Evolutionary conservation across 2,797 vertebrate species (phyloP), one percentile per base, ranked within the genome.

Genomic region (Falco rusticolus): DNA sequence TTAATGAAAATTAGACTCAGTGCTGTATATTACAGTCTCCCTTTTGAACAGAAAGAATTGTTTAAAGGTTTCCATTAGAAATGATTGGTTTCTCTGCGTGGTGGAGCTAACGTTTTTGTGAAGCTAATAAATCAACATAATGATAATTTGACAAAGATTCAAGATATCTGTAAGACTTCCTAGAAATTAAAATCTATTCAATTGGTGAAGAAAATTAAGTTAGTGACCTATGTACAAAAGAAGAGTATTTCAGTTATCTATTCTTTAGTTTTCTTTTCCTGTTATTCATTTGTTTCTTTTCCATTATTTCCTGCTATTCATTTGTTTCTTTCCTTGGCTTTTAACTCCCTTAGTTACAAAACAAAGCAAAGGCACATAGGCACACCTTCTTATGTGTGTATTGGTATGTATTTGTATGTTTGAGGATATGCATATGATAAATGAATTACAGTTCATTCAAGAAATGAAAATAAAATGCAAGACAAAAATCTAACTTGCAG

Each of bases 161-260:
- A 50, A 66, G 86, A 41, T 37, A 80, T 48, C 74, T 63, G 34
- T 45, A 63, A 54, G 83, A 47, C 89, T 87, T 90, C 60, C 86
- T 94, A 84, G 92, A 77, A 92, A 94, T 90, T 87, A 87, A 72
- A 87, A 77, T 56, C 72, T 57, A n/a, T 81, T 81, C 83, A 60
- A 4, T 8, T 69, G 34, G 60, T 56, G 33, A n/a, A 88, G 76
- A 69, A 82, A 88, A 88, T 91, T 59, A 84, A 90, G 68, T 63
- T 41, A 80, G 65, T 74, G 80, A 84, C 45, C 43, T 50, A 34
- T 29, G 56, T 78, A 48, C 33, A 41, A 51, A 91, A 82, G 26
- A 24, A 81, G 51, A 79, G 6, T 39, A 53, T 54, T 89, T 72
- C 45, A 53, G 28, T 12, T 59, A 34, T 45, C 45, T 66, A 3